phyloP scores from a whole-genome alignment of 2,113 vertebrate genomes.

The Tenrec ecaudatus region DNA sequence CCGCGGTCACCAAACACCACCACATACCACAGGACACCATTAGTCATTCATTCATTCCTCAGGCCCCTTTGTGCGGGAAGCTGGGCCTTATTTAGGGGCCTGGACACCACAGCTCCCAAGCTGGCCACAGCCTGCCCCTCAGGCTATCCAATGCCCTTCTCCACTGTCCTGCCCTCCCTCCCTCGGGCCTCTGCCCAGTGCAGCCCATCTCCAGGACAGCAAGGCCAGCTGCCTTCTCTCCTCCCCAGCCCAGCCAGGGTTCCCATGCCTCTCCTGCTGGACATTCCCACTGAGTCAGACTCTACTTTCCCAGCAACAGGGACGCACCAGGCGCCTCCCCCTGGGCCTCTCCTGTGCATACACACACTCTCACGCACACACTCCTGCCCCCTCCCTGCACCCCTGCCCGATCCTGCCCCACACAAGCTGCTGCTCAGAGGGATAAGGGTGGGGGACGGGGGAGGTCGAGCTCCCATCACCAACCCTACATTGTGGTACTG shows the following conservation, averaged over 20 bases:
- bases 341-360: neutral
- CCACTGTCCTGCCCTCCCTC: neutral
- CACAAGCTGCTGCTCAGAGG: neutral
- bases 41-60: neutral
- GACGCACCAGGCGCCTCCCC: conserved; percentile 52
- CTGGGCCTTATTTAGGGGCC: neutral
- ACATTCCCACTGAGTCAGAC: conserved; percentile 80
- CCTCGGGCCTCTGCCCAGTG: neutral
- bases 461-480: neutral
- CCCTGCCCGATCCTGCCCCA: neutral
- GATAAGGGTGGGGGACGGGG: neutral
- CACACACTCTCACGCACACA: neutral
- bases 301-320: conserved; percentile 50
- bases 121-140: neutral
- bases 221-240: neutral
- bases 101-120: neutral
- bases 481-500: neutral
- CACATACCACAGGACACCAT: conserved; percentile 15
- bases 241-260: neutral
- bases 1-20: neutral
- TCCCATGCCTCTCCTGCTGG: conserved; percentile 73
- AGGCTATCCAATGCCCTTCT: neutral
- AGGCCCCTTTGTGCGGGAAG: neutral
- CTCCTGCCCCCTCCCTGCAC: neutral
- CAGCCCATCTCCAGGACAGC: neutral